Percentiles rank a stretch among this genome's conserved stretches.
Conservation (phyloP, 2,113 vertebrate genomes). For the Lontra canadensis region DNA sequence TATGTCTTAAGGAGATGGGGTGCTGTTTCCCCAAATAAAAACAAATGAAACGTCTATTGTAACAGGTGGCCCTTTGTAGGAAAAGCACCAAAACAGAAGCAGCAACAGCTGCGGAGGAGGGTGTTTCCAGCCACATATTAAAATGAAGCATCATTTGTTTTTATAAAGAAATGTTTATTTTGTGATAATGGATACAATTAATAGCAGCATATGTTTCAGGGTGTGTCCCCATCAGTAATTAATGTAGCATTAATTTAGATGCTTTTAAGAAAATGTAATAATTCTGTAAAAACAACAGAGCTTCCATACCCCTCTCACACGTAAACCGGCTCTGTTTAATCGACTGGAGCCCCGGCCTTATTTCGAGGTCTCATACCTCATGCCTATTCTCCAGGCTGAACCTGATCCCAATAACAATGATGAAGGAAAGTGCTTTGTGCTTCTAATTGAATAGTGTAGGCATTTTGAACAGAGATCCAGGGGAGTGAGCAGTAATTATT, state of each 20-base stretch:
- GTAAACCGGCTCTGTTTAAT: constrained; percentile 61
- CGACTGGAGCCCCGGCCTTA: not conserved
- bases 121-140: constrained; percentile 77
- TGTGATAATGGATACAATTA: constrained; percentile 84
- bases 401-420: constrained; percentile 68
- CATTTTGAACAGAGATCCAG: constrained; percentile 78
- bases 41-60: constrained; percentile 66
- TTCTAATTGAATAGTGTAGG: constrained; percentile 79
- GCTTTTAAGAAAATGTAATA: constrained; percentile 72
- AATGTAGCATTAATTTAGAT: constrained; percentile 81
- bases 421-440: constrained; percentile 67
- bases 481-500: constrained; percentile 78
- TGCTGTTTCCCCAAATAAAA: constrained; percentile 50
- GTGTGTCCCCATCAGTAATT: constrained; percentile 82
- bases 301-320: constrained; percentile 50
- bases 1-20: not conserved
- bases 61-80: constrained; percentile 78
- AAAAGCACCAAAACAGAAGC: constrained; percentile 78
- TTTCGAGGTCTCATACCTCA: constrained; percentile 33
- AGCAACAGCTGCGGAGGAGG: constrained; percentile 81
- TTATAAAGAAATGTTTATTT: constrained; percentile 86
- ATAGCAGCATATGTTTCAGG: constrained; percentile 84
- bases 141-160: constrained; percentile 83
- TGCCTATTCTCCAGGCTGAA: constrained; percentile 56
- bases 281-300: constrained; percentile 57